Base-by-base conservation (phyloP, 2,113 vertebrate genomes). In the Scortum barcoo region DNA sequence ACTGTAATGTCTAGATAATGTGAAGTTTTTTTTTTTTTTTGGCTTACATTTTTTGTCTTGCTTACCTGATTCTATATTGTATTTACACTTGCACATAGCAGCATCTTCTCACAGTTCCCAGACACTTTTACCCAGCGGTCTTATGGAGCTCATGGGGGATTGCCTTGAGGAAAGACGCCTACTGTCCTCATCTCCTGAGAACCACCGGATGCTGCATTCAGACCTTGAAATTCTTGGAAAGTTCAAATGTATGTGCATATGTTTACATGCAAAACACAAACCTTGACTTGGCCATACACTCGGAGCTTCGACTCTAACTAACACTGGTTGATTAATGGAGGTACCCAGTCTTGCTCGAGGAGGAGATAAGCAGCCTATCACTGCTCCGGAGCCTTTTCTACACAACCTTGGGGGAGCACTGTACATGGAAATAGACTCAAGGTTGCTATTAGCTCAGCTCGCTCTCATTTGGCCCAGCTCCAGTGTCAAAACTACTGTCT, bases 271-370 rank as follows among this genome's bases (percentile, higher is more conserved):
- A 89, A 89, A 92, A 92, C 76, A 85, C 74, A 89, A 93, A 84
- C 85, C 78, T 91, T 88, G 90, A 87, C 77, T 83, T 80, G 78
- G 38, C 54, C 73, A 40, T 72, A 84, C 54, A 76, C 62, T 51
- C 19, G 56, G 69, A 87, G 85, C 68, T 72, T 69, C 71, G 65
- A 68, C 74, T 81, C 73, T 76, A 93, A 91, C 85, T 86, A 93
- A 92, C 53, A 77, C 72, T 30, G 77, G 81, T 85, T 93, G 93
- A 93, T 94, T 94, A 92, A 95, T 95, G 88, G 92, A 76, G 83
- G 83, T 78, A 86, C 76, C 75, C 53, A 40, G 87, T 90, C 78
- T 90, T 30, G 90, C 91, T 88, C 6, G 58, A 76, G 91, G 88
- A 93, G 67, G 30, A 93, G 93, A 93, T 94, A 92, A 93, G 91